Evolutionary conservation across 2,797 vertebrate genomes (phyloP).

Genomic region (Setipinna tenuifilis): DNA sequence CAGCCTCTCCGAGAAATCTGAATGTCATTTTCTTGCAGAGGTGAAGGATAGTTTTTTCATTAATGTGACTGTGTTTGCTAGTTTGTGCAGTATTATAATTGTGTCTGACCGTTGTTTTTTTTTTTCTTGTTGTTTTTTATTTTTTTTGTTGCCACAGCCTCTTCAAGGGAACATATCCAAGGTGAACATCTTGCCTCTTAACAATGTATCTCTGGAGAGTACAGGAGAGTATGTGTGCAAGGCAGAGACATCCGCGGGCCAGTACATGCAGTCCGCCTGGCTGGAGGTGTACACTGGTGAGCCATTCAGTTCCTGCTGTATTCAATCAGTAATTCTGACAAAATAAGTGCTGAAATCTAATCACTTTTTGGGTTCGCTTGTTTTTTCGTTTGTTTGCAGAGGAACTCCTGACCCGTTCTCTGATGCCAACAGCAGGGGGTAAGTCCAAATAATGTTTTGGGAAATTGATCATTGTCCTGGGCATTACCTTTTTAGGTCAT

Average conservation of each 20-base stretch:
- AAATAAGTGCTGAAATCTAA: not conserved
- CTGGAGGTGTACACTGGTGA: conserved; percentile 73
- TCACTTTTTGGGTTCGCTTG: not conserved
- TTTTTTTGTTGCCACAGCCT: conserved; percentile 53
- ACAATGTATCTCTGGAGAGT: conserved; percentile 69
- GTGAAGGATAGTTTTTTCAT: not conserved
- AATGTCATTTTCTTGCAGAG: not conserved
- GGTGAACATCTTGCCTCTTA: conserved; percentile 68
- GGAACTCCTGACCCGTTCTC: conserved; percentile 47
- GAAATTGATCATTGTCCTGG: not conserved
- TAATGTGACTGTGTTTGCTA: not conserved
- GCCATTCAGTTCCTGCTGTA: not conserved
- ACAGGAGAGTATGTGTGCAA: conserved; percentile 77
- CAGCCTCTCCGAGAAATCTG: not conserved
- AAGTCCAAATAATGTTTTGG: conserved; percentile 7
- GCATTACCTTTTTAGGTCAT: not conserved
- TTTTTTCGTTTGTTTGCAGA: conserved; percentile 53
- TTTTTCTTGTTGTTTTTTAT: not conserved
- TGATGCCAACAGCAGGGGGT: conserved; percentile 61
- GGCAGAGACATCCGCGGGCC: conserved; percentile 64
- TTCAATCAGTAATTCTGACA: not conserved
- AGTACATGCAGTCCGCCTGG: conserved; percentile 74
- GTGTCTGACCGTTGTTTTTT: not conserved
- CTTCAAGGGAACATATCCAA: conserved; percentile 71
- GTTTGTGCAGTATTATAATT: too few species aligned